Conservation (phyloP, 2,113 vertebrate genomes). For the Bucco capensis region DNA sequence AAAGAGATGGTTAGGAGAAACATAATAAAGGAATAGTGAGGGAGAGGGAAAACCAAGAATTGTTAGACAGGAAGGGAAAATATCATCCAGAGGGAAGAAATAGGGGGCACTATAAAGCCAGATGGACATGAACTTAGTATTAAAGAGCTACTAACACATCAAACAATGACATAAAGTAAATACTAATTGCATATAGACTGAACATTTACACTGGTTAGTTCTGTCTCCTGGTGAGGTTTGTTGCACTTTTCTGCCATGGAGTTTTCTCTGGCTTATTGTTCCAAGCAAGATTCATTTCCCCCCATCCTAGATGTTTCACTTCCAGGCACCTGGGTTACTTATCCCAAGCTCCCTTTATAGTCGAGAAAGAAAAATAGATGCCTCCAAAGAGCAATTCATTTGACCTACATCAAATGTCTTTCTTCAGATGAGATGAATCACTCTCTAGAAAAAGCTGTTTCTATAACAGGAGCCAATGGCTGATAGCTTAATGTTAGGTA, state of each 20-base stretch:
- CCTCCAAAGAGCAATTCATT: conserved; percentile 1
- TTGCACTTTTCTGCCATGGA: not conserved
- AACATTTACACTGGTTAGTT: not conserved
- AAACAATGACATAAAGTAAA: not conserved
- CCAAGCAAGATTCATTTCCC: not conserved
- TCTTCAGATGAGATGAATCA: not conserved
- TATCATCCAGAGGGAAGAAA: not conserved
- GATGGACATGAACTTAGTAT: not conserved
- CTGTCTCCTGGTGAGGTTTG: not conserved
- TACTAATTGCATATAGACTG: not conserved
- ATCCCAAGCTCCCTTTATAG: not conserved
- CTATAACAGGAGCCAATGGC: not conserved
- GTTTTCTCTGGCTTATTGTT: not conserved
- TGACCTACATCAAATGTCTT: conserved; percentile 17
- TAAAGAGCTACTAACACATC: not conserved
- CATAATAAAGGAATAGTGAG: not conserved
- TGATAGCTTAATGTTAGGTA: not conserved
- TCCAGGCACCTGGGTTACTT: not conserved
- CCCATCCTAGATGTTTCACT: not conserved
- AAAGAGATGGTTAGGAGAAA: not conserved
- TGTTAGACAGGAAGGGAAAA: not conserved
- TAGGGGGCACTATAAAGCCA: not conserved
- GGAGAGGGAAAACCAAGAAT: not conserved
- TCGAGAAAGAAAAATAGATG: not conserved
- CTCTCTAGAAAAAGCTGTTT: not conserved